phyloP scores from a whole-genome alignment of 2,888 invertebrate species.

The Cryptocephalus primarius region DNA sequence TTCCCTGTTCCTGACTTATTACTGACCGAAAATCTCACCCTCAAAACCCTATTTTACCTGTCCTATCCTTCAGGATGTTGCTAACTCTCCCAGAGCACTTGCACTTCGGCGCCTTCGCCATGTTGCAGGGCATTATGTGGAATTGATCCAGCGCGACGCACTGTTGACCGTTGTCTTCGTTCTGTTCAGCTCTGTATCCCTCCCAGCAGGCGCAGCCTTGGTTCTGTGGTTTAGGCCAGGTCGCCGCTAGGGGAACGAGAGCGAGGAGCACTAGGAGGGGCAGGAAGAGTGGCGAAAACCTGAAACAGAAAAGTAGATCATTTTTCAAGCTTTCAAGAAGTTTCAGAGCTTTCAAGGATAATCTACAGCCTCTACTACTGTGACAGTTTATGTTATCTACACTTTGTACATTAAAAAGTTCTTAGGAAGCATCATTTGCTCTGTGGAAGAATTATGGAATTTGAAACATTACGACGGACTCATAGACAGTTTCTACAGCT shows the following conservation, averaged over 20 bases:
- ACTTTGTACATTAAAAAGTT: no score
- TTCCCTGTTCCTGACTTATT: no score
- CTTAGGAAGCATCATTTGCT: no score
- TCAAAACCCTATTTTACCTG: slow-evolving; percentile 10
- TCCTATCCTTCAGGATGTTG: slow-evolving; percentile 27
- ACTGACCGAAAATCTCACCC: not conserved
- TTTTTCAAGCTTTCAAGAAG: no score
- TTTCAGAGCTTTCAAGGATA: no score
- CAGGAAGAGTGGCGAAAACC: slow-evolving; percentile 3
- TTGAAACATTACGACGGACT: no score
- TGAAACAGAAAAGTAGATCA: slow-evolving; percentile 3
- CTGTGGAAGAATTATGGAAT: no score
- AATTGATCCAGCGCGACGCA: slow-evolving; percentile 24
- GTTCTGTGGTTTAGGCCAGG: slow-evolving; percentile 1
- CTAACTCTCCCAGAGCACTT: slow-evolving; percentile 24
- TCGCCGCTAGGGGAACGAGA: slow-evolving; percentile 1
- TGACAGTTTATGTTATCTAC: no score
- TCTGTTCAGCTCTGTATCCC: slow-evolving; percentile 24
- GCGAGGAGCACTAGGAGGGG: not conserved
- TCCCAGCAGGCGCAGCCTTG: slow-evolving; percentile 27
- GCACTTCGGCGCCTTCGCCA: slow-evolving; percentile 25
- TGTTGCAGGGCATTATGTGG: slow-evolving; percentile 29
- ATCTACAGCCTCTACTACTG: no score
- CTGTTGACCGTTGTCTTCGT: slow-evolving; percentile 18
- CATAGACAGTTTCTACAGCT: no score